A percentile compares a stretch with the other conserved stretches of the same genome.
Conservation (phyloP, 2,113 vertebrate genomes). For the Monopterus albus region DNA sequence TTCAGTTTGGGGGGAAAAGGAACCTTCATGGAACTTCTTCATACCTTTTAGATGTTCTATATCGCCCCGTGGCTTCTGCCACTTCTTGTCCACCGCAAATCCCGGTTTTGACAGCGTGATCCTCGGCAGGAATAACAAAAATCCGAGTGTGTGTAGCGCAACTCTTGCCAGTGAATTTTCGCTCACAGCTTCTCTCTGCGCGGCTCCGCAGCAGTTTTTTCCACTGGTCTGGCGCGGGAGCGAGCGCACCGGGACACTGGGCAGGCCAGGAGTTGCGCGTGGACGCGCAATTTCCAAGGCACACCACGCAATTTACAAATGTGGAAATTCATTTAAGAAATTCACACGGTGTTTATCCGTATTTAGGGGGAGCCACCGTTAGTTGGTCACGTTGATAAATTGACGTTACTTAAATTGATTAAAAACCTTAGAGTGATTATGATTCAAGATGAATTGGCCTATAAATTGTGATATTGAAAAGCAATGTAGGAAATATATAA, state of each 20-base stretch:
- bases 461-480: no score
- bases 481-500: no score
- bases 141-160: constrained; percentile 45
- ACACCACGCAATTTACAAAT: background rate
- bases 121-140: constrained; percentile 25
- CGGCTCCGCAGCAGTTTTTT: constrained; percentile 75
- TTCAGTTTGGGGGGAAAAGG: constrained; percentile 51
- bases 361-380: no score
- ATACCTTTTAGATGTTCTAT: constrained; percentile 51
- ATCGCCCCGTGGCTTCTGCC: constrained; percentile 20
- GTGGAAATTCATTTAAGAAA: background rate
- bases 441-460: no score
- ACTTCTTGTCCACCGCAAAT: constrained; percentile 36
- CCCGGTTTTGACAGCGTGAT: constrained; percentile 31
- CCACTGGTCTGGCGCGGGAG: constrained; percentile 63
- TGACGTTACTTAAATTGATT: no score
- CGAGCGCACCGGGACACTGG: constrained; percentile 65
- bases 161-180: constrained; percentile 45
- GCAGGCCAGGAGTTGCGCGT: constrained; percentile 53
- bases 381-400: no score
- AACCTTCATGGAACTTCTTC: constrained; percentile 69
- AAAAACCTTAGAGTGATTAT: no score
- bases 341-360: background rate
- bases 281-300: constrained; percentile 58
- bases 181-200: constrained; percentile 56